These are phyloP conservation scores for Liopterus haemorrhoidalis DNA, from an alignment of 2,888 invertebrate genomes.

Conservation along the genomic window DNA sequence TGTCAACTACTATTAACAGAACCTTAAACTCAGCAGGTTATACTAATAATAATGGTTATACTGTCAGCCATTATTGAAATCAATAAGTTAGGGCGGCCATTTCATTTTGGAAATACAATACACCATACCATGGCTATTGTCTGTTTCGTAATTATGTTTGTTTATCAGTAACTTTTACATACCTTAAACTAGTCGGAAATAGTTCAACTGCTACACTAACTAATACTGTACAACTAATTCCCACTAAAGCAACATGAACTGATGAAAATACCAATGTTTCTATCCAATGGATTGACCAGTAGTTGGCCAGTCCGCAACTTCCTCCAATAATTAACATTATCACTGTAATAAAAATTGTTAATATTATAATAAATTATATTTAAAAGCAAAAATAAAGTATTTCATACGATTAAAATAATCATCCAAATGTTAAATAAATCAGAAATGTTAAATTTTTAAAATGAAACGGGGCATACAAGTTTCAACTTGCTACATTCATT, in stretches of 20 bases:
- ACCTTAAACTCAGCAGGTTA: too few relatives aligned
- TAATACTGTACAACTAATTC: conserved; percentile 55
- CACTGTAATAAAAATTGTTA: conserved; percentile 7
- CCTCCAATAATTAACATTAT: conserved; percentile 36
- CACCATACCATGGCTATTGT: too few relatives aligned
- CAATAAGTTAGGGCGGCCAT: too few relatives aligned
- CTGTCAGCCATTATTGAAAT: too few relatives aligned
- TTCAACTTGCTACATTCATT: too few relatives aligned
- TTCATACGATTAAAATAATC: too few relatives aligned
- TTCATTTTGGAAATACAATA: too few relatives aligned
- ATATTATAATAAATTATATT: not conserved
- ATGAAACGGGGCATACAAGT: too few relatives aligned
- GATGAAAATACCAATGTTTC: conserved; percentile 54
- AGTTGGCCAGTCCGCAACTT: conserved; percentile 49
- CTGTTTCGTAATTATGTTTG: conserved; percentile 1
- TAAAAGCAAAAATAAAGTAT: not conserved
- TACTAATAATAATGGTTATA: too few relatives aligned
- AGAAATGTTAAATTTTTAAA: too few relatives aligned
- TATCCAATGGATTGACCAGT: conserved; percentile 50
- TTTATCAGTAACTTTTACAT: conserved; percentile 19
- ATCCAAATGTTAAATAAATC: too few relatives aligned
- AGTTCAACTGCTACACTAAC: conserved; percentile 58
- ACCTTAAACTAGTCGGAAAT: conserved; percentile 65
- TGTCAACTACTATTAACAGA: too few relatives aligned
- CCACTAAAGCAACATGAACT: conserved; percentile 49